Conservation (phyloP, 2,797 vertebrate species). For the Naso thynnoides region DNA sequence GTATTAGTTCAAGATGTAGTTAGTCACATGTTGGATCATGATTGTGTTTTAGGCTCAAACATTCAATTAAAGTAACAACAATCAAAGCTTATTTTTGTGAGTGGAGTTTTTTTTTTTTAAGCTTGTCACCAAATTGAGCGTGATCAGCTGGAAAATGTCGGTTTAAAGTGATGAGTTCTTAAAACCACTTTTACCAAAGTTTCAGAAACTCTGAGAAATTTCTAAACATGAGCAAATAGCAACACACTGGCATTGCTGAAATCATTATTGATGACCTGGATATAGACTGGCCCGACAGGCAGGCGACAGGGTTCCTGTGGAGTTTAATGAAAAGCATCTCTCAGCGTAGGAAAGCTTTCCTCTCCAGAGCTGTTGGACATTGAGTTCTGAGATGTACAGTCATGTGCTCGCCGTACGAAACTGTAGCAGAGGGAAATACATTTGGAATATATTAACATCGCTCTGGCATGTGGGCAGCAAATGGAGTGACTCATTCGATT, state of each 20-base stretch:
- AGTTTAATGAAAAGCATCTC: slow-evolving; percentile 78
- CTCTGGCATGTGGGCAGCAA: slow-evolving; percentile 77
- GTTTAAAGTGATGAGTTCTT: slow-evolving; percentile 8
- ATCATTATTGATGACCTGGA: slow-evolving; percentile 67
- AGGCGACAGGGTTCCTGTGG: slow-evolving; percentile 70
- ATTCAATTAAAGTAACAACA: background rate
- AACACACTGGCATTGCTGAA: slow-evolving; percentile 47
- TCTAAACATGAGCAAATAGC: slow-evolving; percentile 43
- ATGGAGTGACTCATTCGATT: slow-evolving; percentile 78
- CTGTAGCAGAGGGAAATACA: slow-evolving; percentile 50
- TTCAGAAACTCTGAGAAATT: slow-evolving; percentile 5
- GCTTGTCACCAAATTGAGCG: slow-evolving; percentile 26
- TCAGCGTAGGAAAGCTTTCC: slow-evolving; percentile 49
- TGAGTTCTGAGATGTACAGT: slow-evolving; percentile 49
- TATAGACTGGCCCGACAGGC: slow-evolving; percentile 66
- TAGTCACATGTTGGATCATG: background rate
- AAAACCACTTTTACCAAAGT: slow-evolving; percentile 16
- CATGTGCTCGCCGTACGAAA: slow-evolving; percentile 40
- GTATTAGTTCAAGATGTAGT: background rate
- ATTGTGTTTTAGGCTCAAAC: background rate
- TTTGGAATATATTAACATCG: slow-evolving; percentile 75
- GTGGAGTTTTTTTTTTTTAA: slow-evolving; percentile 14
- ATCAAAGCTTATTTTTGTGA: background rate
- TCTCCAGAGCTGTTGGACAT: slow-evolving; percentile 56
- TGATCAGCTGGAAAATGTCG: slow-evolving; percentile 24